These are phyloP conservation scores for Cavia aperea DNA, from an alignment of 2,113 vertebrate species.

Conservation along the genomic window DNA sequence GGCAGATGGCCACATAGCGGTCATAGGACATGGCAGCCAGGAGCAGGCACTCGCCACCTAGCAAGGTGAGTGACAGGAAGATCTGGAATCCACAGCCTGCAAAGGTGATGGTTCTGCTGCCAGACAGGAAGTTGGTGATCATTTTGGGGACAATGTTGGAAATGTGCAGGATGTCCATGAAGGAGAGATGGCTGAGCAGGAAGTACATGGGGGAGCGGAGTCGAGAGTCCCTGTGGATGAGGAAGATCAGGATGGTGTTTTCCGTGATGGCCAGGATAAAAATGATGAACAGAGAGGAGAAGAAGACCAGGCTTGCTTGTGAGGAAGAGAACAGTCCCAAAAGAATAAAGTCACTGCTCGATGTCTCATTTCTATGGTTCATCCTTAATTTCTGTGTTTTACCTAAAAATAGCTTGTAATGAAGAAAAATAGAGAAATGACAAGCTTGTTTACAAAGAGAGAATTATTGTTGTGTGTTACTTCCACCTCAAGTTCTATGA, in stretches of 20 bases:
- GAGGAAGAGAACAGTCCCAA: slow-evolving; percentile 40
- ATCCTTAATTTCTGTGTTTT: not conserved
- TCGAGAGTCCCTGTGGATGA: not conserved
- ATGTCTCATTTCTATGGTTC: not conserved
- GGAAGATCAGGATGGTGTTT: slow-evolving; percentile 16
- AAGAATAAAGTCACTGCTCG: slow-evolving; percentile 20
- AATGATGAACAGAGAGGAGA: not conserved
- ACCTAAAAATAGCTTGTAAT: not conserved
- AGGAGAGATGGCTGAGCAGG: slow-evolving; percentile 14
- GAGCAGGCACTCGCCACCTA: slow-evolving; percentile 23
- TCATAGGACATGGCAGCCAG: slow-evolving; percentile 42
- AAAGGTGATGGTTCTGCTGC: slow-evolving; percentile 38
- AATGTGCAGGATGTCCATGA: slow-evolving; percentile 48
- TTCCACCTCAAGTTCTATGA: not conserved
- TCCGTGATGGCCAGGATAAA: not conserved
- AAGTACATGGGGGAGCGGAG: slow-evolving; percentile 6
- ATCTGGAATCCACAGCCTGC: slow-evolving; percentile 31
- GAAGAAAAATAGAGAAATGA: too few species aligned
- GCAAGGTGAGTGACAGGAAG: slow-evolving; percentile 8
- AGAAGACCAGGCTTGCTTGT: not conserved
- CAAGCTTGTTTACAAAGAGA: too few species aligned
- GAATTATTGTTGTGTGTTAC: too few species aligned
- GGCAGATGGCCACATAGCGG: not conserved
- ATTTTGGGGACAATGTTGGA: slow-evolving; percentile 43
- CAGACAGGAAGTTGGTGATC: slow-evolving; percentile 25